Evolutionary conservation across 1,140 invertebrate species (phyloP).

Genomic region (Leguminivora glycinivorella): DNA sequence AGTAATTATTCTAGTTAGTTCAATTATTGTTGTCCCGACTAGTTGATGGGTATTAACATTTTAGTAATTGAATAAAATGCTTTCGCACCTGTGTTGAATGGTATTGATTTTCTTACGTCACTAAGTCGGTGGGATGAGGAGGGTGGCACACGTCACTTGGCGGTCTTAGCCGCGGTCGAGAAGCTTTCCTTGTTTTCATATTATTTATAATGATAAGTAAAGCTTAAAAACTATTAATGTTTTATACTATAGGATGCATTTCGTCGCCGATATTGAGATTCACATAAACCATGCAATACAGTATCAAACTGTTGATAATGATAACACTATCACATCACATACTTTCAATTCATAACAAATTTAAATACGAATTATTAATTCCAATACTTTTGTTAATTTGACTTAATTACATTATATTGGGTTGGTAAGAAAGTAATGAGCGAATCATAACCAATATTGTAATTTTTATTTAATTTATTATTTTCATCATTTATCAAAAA

Average conservation of each 20-base stretch:
- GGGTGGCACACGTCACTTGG: conserved; percentile 47
- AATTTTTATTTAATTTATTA: too few species aligned
- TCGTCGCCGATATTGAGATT: not conserved
- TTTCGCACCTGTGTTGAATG: conserved; percentile 29
- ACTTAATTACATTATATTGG: too few species aligned
- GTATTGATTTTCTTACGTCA: conserved; percentile 70
- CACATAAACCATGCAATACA: not conserved
- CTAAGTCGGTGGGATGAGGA: conserved; percentile 49
- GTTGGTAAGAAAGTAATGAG: too few species aligned
- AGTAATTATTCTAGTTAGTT: conserved; percentile 21
- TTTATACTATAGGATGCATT: not conserved
- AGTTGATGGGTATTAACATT: not conserved
- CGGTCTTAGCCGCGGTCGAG: not conserved
- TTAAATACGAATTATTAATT: not conserved
- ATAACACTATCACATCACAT: not conserved
- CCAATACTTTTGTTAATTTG: too few species aligned
- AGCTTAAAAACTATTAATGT: not conserved
- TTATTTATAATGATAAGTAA: not conserved
- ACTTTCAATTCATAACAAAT: not conserved
- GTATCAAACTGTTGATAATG: not conserved
- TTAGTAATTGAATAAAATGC: conserved; percentile 46
- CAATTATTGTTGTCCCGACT: conserved; percentile 13
- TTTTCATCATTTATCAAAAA: too few species aligned
- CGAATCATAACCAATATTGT: too few species aligned
- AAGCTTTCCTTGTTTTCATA: not conserved